These are phyloP conservation scores for Pammene fasciana DNA, from an alignment of 2,888 invertebrate species.

Conservation along the genomic window DNA sequence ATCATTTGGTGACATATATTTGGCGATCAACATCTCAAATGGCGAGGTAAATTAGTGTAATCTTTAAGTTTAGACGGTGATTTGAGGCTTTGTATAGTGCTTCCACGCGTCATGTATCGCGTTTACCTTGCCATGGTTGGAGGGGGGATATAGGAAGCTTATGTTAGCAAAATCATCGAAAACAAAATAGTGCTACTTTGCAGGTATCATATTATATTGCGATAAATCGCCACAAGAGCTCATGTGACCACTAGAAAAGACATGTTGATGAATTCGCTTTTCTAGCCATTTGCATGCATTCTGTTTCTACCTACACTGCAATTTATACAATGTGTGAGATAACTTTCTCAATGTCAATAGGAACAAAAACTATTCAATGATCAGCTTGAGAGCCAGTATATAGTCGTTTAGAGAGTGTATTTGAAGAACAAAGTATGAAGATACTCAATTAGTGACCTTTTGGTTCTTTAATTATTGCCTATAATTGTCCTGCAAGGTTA, in stretches of 20 bases:
- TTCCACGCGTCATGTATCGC: constrained; percentile 38
- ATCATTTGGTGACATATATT: constrained; percentile 99
- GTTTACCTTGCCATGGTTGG: constrained; percentile 34
- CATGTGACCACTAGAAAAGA: constrained; percentile 14
- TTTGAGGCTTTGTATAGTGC: not conserved
- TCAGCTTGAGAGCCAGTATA: not conserved
- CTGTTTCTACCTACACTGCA: constrained; percentile 19
- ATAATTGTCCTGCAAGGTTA: constrained; percentile 8
- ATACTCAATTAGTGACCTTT: constrained; percentile 10
- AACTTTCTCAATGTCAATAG: constrained; percentile 29
- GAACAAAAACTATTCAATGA: constrained; percentile 6
- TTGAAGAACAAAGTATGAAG: not conserved
- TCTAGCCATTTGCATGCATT: constrained; percentile 13
- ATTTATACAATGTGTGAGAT: constrained; percentile 18
- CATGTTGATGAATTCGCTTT: constrained; percentile 7
- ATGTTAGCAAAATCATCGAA: constrained; percentile 19
- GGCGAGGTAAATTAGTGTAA: constrained; percentile 87
- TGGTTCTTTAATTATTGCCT: constrained; percentile 6
- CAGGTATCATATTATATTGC: constrained; percentile 31
- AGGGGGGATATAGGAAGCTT: constrained; percentile 31
- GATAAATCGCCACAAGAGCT: constrained; percentile 8
- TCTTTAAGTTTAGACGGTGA: constrained; percentile 23
- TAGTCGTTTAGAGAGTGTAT: not conserved
- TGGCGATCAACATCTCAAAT: constrained; percentile 96
- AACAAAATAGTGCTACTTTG: constrained; percentile 29